Conservation (phyloP, 2,888 invertebrate genomes). For the Caradrina kadenii region DNA sequence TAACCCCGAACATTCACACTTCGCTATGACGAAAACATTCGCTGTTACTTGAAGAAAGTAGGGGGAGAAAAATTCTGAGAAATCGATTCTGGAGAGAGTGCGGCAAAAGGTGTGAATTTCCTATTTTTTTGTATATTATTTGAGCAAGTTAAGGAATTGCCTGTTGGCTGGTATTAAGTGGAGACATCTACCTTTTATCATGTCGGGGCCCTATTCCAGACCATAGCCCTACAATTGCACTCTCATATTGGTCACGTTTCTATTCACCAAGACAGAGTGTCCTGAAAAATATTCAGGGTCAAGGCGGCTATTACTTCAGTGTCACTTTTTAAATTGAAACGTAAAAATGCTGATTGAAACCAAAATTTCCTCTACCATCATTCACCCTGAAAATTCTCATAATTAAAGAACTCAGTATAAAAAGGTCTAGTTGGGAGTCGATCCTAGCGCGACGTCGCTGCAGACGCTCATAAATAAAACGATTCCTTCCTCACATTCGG, state of each 20-base stretch:
- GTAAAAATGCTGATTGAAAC: no score
- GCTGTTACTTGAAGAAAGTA: constrained; percentile 57
- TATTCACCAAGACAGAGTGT: no score
- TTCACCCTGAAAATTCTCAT: neutral
- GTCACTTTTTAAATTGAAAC: no score
- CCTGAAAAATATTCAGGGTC: no score
- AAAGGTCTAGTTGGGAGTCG: constrained; percentile 34
- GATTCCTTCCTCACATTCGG: constrained; percentile 24
- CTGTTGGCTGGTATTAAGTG: no score
- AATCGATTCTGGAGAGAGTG: constrained; percentile 49
- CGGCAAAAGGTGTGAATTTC: constrained; percentile 17
- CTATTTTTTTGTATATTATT: neutral
- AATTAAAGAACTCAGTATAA: constrained; percentile 50
- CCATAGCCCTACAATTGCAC: no score
- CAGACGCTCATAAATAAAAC: constrained; percentile 60
- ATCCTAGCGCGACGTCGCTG: constrained; percentile 4
- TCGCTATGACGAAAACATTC: constrained; percentile 63
- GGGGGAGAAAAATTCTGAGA: constrained; percentile 34
- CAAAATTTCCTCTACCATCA: neutral
- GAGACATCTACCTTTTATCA: no score
- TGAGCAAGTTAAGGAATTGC: no score
- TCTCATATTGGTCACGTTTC: no score
- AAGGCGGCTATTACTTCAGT: no score
- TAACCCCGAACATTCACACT: constrained; percentile 60
- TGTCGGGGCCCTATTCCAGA: no score